Percentiles rank a stretch among this genome's conserved stretches.
These are phyloP conservation scores for Laspeyria flexula DNA, from an alignment of 2,888 invertebrate species.

Conservation along the genomic window DNA sequence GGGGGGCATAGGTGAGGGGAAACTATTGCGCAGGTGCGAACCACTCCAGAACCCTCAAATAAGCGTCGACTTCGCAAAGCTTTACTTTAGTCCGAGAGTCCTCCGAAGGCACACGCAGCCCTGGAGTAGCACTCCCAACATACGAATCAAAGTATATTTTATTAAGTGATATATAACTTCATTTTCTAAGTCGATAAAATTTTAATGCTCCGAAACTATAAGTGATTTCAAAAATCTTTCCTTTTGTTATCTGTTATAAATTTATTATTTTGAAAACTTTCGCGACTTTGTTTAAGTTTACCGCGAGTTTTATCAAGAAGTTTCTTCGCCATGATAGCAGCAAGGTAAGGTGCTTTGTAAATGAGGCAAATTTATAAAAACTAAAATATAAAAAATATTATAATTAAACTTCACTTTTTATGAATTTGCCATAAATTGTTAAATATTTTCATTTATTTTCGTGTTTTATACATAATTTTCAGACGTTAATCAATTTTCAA, in stretches of 20 bases:
- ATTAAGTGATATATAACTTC: constrained; percentile 13
- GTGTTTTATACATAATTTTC: neutral
- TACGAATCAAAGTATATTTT: constrained; percentile 14
- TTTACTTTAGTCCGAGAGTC: constrained; percentile 30
- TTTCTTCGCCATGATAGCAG: neutral
- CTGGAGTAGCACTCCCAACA: constrained; percentile 14
- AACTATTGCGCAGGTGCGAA: constrained; percentile 60
- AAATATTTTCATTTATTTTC: neutral
- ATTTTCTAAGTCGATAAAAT: neutral
- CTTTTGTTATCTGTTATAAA: neutral
- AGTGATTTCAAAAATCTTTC: neutral
- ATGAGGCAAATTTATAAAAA: neutral
- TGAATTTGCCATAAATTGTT: neutral
- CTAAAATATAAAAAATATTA: neutral
- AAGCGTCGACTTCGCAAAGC: constrained; percentile 28
- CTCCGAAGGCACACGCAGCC: constrained; percentile 20
- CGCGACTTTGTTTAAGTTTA: constrained; percentile 6
- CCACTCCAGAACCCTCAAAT: constrained; percentile 46
- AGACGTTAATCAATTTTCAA: neutral
- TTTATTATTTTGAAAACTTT: constrained; percentile 15
- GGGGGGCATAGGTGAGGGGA: constrained; percentile 16
- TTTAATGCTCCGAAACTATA: neutral
- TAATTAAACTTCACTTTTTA: neutral
- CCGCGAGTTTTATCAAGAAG: constrained; percentile 1
- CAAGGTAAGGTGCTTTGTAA: neutral